These are phyloP conservation scores for Diaphora mendica DNA, from an alignment of 2,888 invertebrate species.

Conservation along the genomic window DNA sequence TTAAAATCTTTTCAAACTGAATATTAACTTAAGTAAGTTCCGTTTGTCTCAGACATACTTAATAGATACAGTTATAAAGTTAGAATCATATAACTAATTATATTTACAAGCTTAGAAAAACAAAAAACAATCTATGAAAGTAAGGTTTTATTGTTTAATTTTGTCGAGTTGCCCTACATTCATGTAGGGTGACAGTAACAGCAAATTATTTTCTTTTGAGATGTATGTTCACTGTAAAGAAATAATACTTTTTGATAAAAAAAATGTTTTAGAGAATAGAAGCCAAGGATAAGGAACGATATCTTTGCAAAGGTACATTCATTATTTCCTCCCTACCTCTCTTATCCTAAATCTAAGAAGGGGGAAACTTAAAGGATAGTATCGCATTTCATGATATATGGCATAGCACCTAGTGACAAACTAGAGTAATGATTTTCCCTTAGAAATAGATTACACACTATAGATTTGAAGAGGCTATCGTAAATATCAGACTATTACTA, in stretches of 20 bases:
- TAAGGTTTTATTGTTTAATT: conserved; percentile 7
- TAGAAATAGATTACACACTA: not conserved
- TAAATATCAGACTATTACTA: too few relatives aligned
- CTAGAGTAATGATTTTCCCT: not conserved
- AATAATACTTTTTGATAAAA: too few relatives aligned
- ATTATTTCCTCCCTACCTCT: too few relatives aligned
- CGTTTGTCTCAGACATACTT: not conserved
- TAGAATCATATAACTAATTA: not conserved
- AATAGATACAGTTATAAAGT: not conserved
- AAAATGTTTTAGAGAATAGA: too few relatives aligned
- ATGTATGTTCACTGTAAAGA: not conserved
- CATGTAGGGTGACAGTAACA: conserved; percentile 1
- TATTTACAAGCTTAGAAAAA: not conserved
- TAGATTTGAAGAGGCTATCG: too few relatives aligned
- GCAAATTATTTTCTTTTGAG: not conserved
- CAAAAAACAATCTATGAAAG: not conserved
- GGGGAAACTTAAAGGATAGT: too few relatives aligned
- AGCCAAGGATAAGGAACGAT: too few relatives aligned
- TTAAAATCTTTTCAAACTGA: not conserved
- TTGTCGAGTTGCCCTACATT: not conserved
- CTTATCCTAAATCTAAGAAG: too few relatives aligned
- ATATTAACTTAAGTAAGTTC: too few relatives aligned
- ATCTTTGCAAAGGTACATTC: not conserved
- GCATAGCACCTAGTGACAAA: not conserved
- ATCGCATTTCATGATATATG: too few relatives aligned